Percentiles rank a stretch among this genome's conserved stretches.
These are phyloP conservation scores for Scylla paramamosain DNA, from an alignment of 1,140 invertebrate genomes.

Conservation along the genomic window DNA sequence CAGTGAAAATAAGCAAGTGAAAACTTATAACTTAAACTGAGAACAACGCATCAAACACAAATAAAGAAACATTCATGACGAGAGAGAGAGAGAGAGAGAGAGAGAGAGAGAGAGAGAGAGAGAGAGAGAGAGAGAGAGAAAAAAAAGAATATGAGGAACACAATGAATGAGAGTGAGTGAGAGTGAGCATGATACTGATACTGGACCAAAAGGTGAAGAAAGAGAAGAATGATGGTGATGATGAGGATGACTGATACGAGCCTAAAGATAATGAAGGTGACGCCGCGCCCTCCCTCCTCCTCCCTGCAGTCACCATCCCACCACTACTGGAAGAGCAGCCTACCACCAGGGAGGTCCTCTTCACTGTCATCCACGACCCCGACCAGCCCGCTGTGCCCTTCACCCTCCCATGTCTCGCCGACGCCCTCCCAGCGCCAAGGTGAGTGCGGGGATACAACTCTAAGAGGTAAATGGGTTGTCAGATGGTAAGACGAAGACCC, in stretches of 20 bases:
- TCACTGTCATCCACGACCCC: constrained; percentile 74
- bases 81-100: background rate
- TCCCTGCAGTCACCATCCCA: constrained; percentile 75
- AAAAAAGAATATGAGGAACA: background rate
- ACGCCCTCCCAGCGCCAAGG: constrained; percentile 70
- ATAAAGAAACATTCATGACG: background rate
- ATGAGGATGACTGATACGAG: background rate
- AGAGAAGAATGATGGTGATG: background rate
- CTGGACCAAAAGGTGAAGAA: background rate
- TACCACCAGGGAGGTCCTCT: constrained; percentile 64
- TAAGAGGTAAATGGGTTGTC: no score
- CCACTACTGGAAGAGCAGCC: constrained; percentile 68
- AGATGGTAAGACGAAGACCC: no score
- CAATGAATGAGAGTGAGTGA: background rate
- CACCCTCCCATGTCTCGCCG: constrained; percentile 73
- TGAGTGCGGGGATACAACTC: constrained; percentile 43
- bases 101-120: no score
- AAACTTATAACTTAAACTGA: background rate
- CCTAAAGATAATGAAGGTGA: background rate
- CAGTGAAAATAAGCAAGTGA: background rate
- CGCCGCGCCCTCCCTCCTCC: background rate
- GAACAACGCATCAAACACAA: background rate
- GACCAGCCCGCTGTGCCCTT: constrained; percentile 67
- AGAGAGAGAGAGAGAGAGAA: background rate
- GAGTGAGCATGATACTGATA: background rate